phyloP scores from a whole-genome alignment of 2,113 vertebrate species.

The Paralichthys olivaceus region DNA sequence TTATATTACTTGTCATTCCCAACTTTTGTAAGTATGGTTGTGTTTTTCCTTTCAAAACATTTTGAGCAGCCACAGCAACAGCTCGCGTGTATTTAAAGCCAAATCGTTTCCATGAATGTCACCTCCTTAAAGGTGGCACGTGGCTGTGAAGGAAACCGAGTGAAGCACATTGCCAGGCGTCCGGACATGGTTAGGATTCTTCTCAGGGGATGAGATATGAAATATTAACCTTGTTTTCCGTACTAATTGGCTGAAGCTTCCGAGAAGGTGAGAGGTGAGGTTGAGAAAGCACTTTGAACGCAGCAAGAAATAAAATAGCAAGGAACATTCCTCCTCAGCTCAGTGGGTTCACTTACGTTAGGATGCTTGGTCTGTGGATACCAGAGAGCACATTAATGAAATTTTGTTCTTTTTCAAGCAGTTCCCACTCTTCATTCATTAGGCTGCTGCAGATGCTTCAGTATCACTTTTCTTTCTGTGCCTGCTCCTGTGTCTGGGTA shows the following conservation, averaged over 20 bases:
- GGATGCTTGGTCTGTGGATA: constrained; percentile 21
- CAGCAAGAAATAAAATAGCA: constrained; percentile 41
- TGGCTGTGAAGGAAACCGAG: constrained; percentile 1
- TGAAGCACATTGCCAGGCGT: constrained; percentile 6
- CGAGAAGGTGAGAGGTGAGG: constrained; percentile 67
- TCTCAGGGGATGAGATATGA: constrained; percentile 61
- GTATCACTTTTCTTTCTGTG: not conserved
- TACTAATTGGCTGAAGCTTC: constrained; percentile 70
- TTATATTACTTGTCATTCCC: not conserved
- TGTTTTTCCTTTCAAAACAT: constrained; percentile 9
- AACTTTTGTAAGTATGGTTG: not conserved
- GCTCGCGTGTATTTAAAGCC: constrained; percentile 6
- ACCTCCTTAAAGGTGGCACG: constrained; percentile 28
- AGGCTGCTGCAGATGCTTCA: constrained; percentile 8
- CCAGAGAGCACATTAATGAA: constrained; percentile 44
- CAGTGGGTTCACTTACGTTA: not conserved
- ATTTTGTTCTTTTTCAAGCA: constrained; percentile 20
- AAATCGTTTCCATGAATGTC: constrained; percentile 44
- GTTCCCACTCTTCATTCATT: constrained; percentile 30
- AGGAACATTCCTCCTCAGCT: constrained; percentile 39
- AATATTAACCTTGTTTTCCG: constrained; percentile 77
- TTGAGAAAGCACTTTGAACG: constrained; percentile 62
- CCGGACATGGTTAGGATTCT: constrained; percentile 65
- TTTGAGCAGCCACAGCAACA: constrained; percentile 6
- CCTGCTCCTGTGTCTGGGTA: not conserved